phyloP scores from a whole-genome alignment of 2,888 invertebrate genomes.

The Dryobota labecula region DNA sequence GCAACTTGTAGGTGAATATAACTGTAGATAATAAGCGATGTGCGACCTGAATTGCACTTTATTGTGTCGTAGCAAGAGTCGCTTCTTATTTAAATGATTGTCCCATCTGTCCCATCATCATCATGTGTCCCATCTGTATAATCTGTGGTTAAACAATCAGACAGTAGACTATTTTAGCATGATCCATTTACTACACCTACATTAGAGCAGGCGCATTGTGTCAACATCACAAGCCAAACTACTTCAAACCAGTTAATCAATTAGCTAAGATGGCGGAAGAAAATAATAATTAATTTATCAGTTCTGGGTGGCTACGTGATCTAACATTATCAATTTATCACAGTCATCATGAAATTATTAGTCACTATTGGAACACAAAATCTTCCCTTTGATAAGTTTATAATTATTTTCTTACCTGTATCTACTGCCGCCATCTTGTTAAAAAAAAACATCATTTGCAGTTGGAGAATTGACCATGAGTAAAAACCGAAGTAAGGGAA shows the following conservation, averaged over 20 bases:
- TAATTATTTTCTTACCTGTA: too few species aligned
- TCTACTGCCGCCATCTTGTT: too few species aligned
- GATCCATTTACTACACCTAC: neutral
- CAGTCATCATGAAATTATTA: constrained; percentile 16
- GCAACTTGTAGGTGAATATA: too few species aligned
- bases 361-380: constrained; percentile 27
- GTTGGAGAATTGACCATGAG: too few species aligned
- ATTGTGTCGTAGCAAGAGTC: too few species aligned
- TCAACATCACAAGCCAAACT: constrained; percentile 17
- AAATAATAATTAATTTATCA: constrained; percentile 26
- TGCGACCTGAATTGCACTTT: too few species aligned
- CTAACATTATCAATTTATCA: constrained; percentile 11
- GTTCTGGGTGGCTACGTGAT: constrained; percentile 31
- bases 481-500: too few species aligned
- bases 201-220: constrained; percentile 6
- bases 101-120: too few species aligned
- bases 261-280: constrained; percentile 33
- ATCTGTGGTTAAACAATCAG: constrained; percentile 3
- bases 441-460: too few species aligned
- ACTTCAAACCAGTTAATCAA: constrained; percentile 35
- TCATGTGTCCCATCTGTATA: too few species aligned
- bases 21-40: too few species aligned
- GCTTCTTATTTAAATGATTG: too few species aligned
- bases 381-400: neutral
- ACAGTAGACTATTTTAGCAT: neutral